Percentiles rank a stretch among this genome's conserved stretches.
Evolutionary conservation across 2,888 invertebrate genomes (phyloP).

Genomic region (Cryptocephalus moraei): DNA sequence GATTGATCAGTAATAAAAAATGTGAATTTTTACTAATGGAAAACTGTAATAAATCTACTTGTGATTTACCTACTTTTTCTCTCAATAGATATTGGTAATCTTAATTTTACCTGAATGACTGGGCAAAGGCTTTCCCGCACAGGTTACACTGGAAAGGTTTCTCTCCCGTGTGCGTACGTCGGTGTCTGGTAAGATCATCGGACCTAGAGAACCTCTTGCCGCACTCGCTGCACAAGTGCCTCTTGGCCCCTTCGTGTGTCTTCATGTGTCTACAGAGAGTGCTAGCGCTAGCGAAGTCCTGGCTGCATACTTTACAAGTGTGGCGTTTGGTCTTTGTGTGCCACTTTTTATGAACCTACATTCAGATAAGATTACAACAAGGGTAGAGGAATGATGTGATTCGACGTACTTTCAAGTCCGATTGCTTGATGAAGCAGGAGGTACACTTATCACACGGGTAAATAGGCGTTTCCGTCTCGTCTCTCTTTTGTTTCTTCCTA

Average conservation of each 20-base stretch:
- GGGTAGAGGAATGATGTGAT: background rate
- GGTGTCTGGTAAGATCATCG: conserved; percentile 34
- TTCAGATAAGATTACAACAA: background rate
- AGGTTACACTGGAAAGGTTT: conserved; percentile 35
- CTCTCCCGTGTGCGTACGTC: conserved; percentile 37
- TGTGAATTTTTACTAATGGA: too few relatives aligned
- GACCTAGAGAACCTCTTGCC: conserved; percentile 36
- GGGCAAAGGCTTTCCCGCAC: conserved; percentile 32
- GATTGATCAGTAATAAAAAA: too few relatives aligned
- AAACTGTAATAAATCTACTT: too few relatives aligned
- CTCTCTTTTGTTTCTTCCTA: conserved; percentile 11
- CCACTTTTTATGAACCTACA: background rate
- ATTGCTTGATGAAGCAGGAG: conserved; percentile 30
- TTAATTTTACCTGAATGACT: conserved; percentile 21
- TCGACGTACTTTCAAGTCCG: conserved; percentile 30
- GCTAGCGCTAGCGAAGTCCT: conserved; percentile 37
- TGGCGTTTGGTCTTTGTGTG: conserved; percentile 11
- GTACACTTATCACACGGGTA: conserved; percentile 36
- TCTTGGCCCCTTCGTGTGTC: conserved; percentile 31
- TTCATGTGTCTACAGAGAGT: conserved; percentile 35
- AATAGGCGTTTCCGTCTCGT: conserved; percentile 35
- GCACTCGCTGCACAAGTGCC: conserved; percentile 35
- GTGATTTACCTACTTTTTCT: too few relatives aligned
- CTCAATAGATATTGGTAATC: background rate
- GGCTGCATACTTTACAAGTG: conserved; percentile 35